A percentile compares a stretch with the other conserved stretches of the same genome.
phyloP scores from a whole-genome alignment of 2,888 invertebrate genomes.

The Drosophila meridionalis region DNA sequence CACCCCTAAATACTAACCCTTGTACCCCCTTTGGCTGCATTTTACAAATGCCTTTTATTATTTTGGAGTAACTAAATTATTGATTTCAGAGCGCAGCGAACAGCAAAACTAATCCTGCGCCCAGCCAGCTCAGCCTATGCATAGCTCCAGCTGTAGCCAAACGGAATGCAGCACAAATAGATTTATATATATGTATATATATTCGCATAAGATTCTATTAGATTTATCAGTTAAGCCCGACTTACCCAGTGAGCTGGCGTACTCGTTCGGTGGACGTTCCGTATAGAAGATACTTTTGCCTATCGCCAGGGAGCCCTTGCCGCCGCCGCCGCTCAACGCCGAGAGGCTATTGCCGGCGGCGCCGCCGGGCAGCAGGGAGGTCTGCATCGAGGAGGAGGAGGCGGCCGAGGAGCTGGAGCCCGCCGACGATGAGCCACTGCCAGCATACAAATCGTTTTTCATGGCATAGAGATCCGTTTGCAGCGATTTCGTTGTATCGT shows the following conservation, averaged over 20 bases:
- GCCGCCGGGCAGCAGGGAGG: slow-evolving; percentile 70
- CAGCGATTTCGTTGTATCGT: slow-evolving; percentile 83
- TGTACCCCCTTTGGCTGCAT: slow-evolving; percentile 74
- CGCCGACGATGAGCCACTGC: slow-evolving; percentile 61
- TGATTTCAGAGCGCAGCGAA: slow-evolving; percentile 61
- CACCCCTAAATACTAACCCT: slow-evolving; percentile 43
- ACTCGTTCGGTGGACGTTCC: slow-evolving; percentile 85
- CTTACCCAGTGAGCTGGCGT: slow-evolving; percentile 81
- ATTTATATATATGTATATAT: slow-evolving; percentile 7
- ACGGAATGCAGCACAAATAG: slow-evolving; percentile 35
- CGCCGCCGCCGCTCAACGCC: slow-evolving; percentile 64
- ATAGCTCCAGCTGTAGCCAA: slow-evolving; percentile 46
- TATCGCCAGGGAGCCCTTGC: slow-evolving; percentile 84
- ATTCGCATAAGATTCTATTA: not conserved
- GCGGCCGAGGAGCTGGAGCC: slow-evolving; percentile 74
- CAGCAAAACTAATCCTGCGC: slow-evolving; percentile 46
- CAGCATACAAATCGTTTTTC: slow-evolving; percentile 83
- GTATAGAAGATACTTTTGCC: slow-evolving; percentile 85
- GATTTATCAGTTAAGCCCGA: not conserved
- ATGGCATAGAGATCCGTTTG: slow-evolving; percentile 84
- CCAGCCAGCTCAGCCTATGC: slow-evolving; percentile 45
- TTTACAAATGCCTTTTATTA: slow-evolving; percentile 66
- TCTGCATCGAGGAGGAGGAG: slow-evolving; percentile 77
- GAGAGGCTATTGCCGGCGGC: slow-evolving; percentile 73
- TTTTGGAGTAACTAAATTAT: slow-evolving; percentile 42